Evolutionary conservation across 37 sponge, comb jelly and placozoan genomes (phyloP), one percentile per base, ranked within the genome.

Genomic region (Tethya wilhelma): DNA sequence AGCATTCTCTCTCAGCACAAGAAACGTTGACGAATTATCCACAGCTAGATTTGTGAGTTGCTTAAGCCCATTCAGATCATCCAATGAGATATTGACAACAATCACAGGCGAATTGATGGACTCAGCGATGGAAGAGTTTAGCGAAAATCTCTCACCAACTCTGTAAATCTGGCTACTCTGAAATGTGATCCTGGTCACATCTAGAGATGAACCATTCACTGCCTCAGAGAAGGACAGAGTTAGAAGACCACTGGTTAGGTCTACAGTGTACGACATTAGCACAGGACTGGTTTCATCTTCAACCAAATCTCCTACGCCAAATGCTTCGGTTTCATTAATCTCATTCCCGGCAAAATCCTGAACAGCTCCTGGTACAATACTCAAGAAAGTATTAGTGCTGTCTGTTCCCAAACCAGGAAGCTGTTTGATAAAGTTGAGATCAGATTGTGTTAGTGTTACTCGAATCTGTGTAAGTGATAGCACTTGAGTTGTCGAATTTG

Each of bases 61-160:
- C 56, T 96, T 96, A 2, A 96, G 71, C 12, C 82, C 68, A 64
- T 93, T 93, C 19, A 87, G 64, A 63, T 96, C 97, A n/a, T 84
- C 78, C 9, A 56, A 42, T 32, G 85, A 85, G 2, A 96, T 44
- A 30, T 77, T 28, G n/a, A 96, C 70, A 4, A 58, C 58, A 31
- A 96, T 80, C 8, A 70, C 37, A 20, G 79, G 59, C 14, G 85
- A 80, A 63, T 84, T 73, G 0, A 65, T 28, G 2, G 26, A 56
- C n/a, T 69, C 49, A 2, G 78, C 39, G 14, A 40, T 11, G 5
- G 88, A 84, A 38, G 57, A 37, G 20, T 85, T 65, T 19, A 92
- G 76, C 0, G 58, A 56, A 60, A 71, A 71, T 20, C 68, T 32
- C 28, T 25, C 64, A 40, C 93, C 93, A 9, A 73, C 70, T 49